Evolutionary conservation across 2,113 vertebrate genomes (phyloP), one percentile per base, ranked within the genome.

Genomic region (Budorcas taxicolor): DNA sequence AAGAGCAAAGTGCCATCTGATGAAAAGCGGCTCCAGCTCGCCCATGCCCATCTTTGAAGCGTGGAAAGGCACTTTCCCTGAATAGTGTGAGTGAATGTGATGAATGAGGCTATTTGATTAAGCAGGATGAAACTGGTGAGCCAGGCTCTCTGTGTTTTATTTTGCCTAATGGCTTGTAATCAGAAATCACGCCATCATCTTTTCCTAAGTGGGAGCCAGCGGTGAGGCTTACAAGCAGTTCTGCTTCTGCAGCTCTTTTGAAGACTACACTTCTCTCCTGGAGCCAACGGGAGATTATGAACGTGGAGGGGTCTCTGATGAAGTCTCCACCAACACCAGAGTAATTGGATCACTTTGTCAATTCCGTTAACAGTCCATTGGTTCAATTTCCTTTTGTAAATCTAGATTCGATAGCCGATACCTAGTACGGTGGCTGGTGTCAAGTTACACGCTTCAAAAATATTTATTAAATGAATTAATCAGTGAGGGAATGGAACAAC

Each of bases 101-200:
- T 94, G 62, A 97, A 92, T 89, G 88, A 88, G 50, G n/a, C 45
- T 55, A 78, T 95, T 97, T 86, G 76, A 95, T 95, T 82, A 87
- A 94, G 80, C 78, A 92, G 31, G 57, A 95, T 64, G 89, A 96
- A 96, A 62, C 76, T 92, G 45, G 47, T 1, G 25, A 93, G 91
- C 76, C 82, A 93, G 86, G 16, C 89, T 57, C 93, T 96, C 36
- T 67, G 14, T 67, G 58, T 87, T 97, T 95, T 92, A 80, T 55
- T 95, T 97, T 95, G 74, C 52, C 93, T 97, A 67, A 94, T 97
- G 76, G 89, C 93, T 74, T 96, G 45, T 92, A 95, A 94, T 93
- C 91, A 97, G 87, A 95, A 97, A 92, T 86, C 87, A 60, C 31
- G 5, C 87, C 23, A 16, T 88, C 92, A 83, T 82, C 80, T 88